Conservation (phyloP, 2,113 vertebrate genomes). For the Delphinus delphis region DNA sequence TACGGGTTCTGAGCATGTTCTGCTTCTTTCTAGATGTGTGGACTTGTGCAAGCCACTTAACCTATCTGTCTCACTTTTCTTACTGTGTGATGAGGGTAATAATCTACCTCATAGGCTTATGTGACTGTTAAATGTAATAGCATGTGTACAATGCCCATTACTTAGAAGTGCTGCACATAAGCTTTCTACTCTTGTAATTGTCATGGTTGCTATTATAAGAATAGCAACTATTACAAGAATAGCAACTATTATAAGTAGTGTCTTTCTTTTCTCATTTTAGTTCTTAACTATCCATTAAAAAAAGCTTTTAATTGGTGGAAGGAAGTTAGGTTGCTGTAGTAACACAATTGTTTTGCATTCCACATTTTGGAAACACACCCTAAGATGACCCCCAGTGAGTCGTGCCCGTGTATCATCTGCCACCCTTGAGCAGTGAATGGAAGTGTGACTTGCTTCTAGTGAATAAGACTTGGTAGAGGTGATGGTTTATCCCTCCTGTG, state of each 20-base stretch:
- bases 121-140: background rate
- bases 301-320: background rate
- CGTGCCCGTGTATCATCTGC: background rate
- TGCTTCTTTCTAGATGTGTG: background rate
- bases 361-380: background rate
- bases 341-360: background rate
- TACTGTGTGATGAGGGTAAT: background rate
- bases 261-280: background rate
- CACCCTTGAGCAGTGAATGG: background rate
- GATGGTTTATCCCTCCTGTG: background rate
- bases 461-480: background rate
- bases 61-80: background rate
- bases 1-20: background rate
- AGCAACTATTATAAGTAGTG: background rate
- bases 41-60: background rate
- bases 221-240: background rate
- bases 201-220: background rate
- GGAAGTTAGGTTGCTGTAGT: background rate
- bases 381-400: background rate
- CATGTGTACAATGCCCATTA: background rate
- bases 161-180: background rate
- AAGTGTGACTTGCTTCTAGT: background rate
- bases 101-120: background rate
- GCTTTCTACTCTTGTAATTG: background rate
- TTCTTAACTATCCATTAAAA: background rate